Base-by-base conservation (phyloP, 2,113 vertebrate genomes). In the Chroicocephalus ridibundus region DNA sequence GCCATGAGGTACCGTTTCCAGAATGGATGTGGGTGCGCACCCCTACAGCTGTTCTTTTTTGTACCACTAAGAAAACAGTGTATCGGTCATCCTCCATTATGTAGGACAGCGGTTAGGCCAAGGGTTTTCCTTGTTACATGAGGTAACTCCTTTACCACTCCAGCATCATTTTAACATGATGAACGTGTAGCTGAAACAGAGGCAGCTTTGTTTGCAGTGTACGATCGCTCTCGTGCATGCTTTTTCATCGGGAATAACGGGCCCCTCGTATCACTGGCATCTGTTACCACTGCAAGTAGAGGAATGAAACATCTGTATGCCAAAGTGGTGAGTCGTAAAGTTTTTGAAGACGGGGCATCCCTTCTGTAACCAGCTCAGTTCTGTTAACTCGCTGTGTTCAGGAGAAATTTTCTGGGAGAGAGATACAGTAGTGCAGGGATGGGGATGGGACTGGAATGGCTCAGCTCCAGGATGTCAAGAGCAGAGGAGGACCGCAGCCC, bases 11-110 rank as follows among this genome's bases (percentile, higher is more conserved):
- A 14, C 36, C 1, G 1, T 49, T 93, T 60, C 49, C 62, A 69
- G 71, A 42, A 22, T 15, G 21, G 29, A 17, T 32, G 40, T 22
- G 46, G 8, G 49, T 22, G 16, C 34, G 0, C 31, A 2, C 25
- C 79, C 52, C 61, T 42, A 1, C 5, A 4, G 15, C 58, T 76
- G 14, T 36, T 76, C 29, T 24, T 54, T 71, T 75, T 58, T 24
- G 44, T 71, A 52, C 36, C 5, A 0, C n/a, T 20, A 10, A 64
- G 72, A 38, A 91, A 74, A 52, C 15, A 11, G 44, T 1, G 13
- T 18, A 14, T 75, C 49, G 2, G 1, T 40, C 42, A 1, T 62
- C 18, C 54, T n/a, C 58, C 1, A 2, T 34, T 58, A 1, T 0
- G 6, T 4, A 22, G 72, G 36, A 11, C 5, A 34, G 74, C 24